Conservation (phyloP, 2,888 invertebrate species). For the Crematogaster levior region DNA sequence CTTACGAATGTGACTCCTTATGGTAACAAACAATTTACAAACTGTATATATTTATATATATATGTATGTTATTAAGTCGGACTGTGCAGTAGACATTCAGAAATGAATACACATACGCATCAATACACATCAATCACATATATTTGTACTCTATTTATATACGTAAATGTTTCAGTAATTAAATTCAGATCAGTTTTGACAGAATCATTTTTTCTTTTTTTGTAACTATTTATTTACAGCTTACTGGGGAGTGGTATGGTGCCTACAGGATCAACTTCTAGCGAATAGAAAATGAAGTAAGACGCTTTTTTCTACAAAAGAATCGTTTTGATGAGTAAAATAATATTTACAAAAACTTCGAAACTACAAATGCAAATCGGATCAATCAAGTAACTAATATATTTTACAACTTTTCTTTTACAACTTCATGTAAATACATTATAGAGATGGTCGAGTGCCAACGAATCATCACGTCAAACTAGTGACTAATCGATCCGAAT, state of each 20-base stretch:
- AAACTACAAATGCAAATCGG: neutral
- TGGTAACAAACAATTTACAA: conserved; percentile 63
- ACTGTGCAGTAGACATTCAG: conserved; percentile 65
- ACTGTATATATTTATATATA: conserved; percentile 73
- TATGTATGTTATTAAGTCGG: conserved; percentile 55
- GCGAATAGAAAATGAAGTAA: neutral
- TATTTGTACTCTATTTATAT: conserved; percentile 85
- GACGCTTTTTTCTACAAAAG: neutral
- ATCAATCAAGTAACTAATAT: conserved; percentile 12
- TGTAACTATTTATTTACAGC: conserved; percentile 3
- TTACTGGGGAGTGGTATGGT: neutral
- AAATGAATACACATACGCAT: conserved; percentile 70
- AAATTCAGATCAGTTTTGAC: conserved; percentile 70
- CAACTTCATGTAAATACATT: conserved; percentile 56
- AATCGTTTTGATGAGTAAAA: neutral
- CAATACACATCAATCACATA: conserved; percentile 76
- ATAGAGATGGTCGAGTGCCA: conserved; percentile 52
- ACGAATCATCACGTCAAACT: conserved; percentile 41
- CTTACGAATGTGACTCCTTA: conserved; percentile 53
- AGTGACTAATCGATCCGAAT: conserved; percentile 71
- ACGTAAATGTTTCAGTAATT: conserved; percentile 83
- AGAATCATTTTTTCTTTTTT: conserved; percentile 1
- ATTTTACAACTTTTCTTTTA: neutral
- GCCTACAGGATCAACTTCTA: neutral
- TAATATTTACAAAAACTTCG: neutral